These are phyloP conservation scores for Zoanthus sociatus DNA, from an alignment of 92 coral and sea anemone species.

Conservation along the genomic window DNA sequence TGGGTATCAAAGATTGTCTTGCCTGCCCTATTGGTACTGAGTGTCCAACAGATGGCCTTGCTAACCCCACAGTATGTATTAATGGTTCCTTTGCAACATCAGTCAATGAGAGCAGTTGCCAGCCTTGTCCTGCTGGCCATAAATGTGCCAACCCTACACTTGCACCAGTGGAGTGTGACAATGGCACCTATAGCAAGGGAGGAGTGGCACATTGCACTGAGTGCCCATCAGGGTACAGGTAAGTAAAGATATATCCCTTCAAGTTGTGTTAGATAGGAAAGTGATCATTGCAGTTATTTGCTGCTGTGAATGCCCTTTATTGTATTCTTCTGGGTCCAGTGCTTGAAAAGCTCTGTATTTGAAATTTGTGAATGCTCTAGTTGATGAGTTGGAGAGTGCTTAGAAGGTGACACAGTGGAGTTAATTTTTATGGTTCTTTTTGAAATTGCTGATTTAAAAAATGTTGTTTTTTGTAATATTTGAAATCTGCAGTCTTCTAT, in stretches of 20 bases:
- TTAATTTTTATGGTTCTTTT: too few species aligned
- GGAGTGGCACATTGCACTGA: conserved; percentile 73
- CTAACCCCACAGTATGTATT: conserved; percentile 7
- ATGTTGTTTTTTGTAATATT: too few species aligned
- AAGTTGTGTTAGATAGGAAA: neutral
- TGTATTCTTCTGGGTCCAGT: too few species aligned
- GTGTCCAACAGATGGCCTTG: conserved; percentile 22
- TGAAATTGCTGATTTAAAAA: too few species aligned
- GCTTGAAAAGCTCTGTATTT: too few species aligned
- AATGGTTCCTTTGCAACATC: conserved; percentile 25
- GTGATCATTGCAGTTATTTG: too few species aligned
- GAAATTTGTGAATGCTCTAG: too few species aligned
- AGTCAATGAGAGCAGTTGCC: conserved; percentile 51
- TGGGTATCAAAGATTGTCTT: conserved; percentile 40
- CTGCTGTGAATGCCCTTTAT: too few species aligned
- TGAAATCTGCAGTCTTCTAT: too few species aligned
- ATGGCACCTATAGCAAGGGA: conserved; percentile 56
- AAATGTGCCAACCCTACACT: conserved; percentile 46
- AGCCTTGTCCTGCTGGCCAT: conserved; percentile 51
- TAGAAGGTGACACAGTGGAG: too few species aligned
- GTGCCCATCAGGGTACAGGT: conserved; percentile 93
- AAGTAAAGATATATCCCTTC: neutral
- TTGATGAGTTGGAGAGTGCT: too few species aligned
- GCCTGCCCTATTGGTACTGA: conserved; percentile 27
- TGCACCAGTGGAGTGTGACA: conserved; percentile 51